A percentile compares a stretch with the other conserved stretches of the same genome.
These are phyloP conservation scores for Sesamia inferens DNA, from an alignment of 2,888 invertebrate species.

Conservation along the genomic window DNA sequence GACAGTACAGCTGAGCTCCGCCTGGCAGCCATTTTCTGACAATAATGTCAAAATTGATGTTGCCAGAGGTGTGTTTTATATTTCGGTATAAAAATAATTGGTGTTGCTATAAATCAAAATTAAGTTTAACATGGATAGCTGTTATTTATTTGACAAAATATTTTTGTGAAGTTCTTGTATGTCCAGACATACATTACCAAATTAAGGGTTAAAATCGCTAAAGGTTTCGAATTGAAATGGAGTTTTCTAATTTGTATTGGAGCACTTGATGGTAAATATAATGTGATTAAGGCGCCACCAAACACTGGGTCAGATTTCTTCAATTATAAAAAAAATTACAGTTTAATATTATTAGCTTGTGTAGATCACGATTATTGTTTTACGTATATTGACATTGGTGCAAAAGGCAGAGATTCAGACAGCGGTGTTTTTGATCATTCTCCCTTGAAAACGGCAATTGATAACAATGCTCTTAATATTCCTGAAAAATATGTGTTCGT, in stretches of 20 bases:
- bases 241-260: conserved; percentile 44
- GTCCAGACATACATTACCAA: no score
- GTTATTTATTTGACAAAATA: no score
- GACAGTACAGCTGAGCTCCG: no score
- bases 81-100: no score
- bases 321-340: conserved; percentile 41
- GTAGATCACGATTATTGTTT: conserved; percentile 48
- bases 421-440: conserved; percentile 40
- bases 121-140: no score
- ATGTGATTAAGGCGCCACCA: conserved; percentile 27
- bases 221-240: conserved; percentile 41
- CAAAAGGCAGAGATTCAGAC: conserved; percentile 41
- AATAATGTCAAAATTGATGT: no score
- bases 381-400: no score
- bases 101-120: no score
- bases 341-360: conserved; percentile 45
- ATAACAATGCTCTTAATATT: conserved; percentile 30
- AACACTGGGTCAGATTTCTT: conserved; percentile 37
- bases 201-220: conserved; percentile 36
- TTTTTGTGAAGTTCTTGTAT: no score
- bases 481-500: conserved; percentile 35
- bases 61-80: no score
- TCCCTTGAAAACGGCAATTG: conserved; percentile 40
- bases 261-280: conserved; percentile 43
- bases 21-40: no score